Base-by-base conservation (phyloP, 2,113 vertebrate species). In the Meriones unguiculatus region DNA sequence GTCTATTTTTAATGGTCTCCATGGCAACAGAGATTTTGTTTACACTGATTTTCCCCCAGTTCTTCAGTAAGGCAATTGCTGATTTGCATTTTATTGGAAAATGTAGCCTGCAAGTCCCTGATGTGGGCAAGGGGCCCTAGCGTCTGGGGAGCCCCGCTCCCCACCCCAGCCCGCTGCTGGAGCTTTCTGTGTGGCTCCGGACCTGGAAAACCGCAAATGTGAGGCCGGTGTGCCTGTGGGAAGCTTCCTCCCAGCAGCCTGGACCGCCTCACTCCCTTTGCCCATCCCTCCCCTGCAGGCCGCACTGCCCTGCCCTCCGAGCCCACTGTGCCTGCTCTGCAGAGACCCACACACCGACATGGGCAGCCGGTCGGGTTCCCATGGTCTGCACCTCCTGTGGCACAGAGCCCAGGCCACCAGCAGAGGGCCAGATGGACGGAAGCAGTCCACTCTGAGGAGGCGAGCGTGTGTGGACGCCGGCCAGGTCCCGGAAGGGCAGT, bases 1-100 rank as follows among this genome's bases (percentile, higher is more conserved):
- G 98, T 98, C 99, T 99, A 98, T 99, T 99, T 99, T 98, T 99
- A 98, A 98, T 98, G 98, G 98, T 99, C 98, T 98, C 98, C 98
- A 98, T 98, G 98, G 98, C 91, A 97, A 99, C 97, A 0, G 98
- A 97, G 91, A 95, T 90, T 98, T 98, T 98, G 98, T 99, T 99
- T 98, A 99, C 98, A 97, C 98, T 97, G 97, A 98, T 98, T 98
- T 92, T 91, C 54, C 76, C 96, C 97, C 97, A 92, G 90, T 95
- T 96, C 96, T 93, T 95, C 96, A 96, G 97, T 8, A 90, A 98
- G 97, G 98, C 98, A 90, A 75, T 97, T 96, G 97, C 97, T 91
- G 90, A 97, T 98, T 98, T 98, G 95, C 93, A 96, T 98, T 95
- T 93, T 97, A 64, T 87, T 87, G 98, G 97, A 87, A 95, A 97